A percentile compares a stretch with the other conserved stretches of the same genome.
phyloP scores from a whole-genome alignment of 2,113 vertebrate species.

The Ciconia maguari region DNA sequence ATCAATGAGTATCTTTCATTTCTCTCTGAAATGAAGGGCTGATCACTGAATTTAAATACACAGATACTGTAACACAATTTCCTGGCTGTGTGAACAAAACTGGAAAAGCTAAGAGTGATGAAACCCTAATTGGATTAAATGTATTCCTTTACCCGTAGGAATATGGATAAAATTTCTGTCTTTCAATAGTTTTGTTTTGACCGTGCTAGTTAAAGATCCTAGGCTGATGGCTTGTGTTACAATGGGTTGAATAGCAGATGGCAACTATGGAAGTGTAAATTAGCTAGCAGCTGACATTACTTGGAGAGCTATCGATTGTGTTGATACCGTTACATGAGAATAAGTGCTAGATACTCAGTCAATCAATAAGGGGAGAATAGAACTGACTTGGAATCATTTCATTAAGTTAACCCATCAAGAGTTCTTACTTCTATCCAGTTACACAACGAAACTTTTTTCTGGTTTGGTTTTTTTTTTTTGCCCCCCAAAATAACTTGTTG shows the following conservation, averaged over 20 bases:
- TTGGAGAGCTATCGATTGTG: conserved; percentile 13
- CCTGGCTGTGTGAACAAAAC: neutral
- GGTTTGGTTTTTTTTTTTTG: neutral
- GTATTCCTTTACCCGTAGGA: neutral
- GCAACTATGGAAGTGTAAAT: conserved; percentile 58
- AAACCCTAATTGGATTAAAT: conserved; percentile 17
- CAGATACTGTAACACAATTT: neutral
- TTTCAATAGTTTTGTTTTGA: neutral
- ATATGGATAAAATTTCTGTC: neutral
- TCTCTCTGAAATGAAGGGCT: neutral
- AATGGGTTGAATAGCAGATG: conserved; percentile 48
- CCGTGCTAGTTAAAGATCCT: neutral
- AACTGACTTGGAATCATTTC: neutral
- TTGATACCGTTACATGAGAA: neutral
- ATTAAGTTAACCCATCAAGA: neutral
- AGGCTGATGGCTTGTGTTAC: conserved; percentile 18
- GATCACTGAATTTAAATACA: neutral
- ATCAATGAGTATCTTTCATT: neutral
- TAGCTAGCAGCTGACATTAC: conserved; percentile 43
- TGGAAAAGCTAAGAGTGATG: neutral
- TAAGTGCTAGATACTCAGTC: conserved; percentile 7
- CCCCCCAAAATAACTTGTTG: neutral
- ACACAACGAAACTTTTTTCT: neutral
- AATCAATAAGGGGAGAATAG: neutral
- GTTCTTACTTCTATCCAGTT: neutral